phyloP scores from a whole-genome alignment of 2,888 invertebrate genomes.

The Archips xylosteana region DNA sequence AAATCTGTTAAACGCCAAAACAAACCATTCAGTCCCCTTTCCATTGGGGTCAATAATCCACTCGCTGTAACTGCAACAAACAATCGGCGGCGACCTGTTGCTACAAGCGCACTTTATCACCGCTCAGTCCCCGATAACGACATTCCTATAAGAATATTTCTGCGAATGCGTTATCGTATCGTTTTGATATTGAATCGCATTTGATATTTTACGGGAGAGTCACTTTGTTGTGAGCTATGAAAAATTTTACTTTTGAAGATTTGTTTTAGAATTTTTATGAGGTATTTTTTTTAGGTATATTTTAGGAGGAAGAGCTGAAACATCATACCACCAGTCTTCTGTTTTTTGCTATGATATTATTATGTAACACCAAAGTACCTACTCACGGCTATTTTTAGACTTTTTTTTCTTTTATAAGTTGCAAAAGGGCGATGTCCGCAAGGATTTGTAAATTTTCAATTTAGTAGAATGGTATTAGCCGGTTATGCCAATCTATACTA shows the following conservation, averaged over 20 bases:
- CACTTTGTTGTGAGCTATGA: conserved; percentile 10
- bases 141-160: conserved; percentile 42
- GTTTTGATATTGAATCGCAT: conserved; percentile 26
- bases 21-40: conserved; percentile 39
- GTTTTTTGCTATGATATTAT: background rate
- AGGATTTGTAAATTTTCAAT: background rate
- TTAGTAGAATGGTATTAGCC: background rate
- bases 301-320: background rate
- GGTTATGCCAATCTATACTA: background rate
- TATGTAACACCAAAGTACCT: background rate
- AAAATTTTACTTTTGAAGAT: background rate
- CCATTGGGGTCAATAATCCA: conserved; percentile 41
- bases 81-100: conserved; percentile 41
- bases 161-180: conserved; percentile 39
- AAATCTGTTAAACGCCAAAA: conserved; percentile 35
- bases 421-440: background rate
- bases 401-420: background rate
- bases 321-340: background rate
- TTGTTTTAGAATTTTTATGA: background rate
- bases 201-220: conserved; percentile 16
- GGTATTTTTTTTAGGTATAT: background rate
- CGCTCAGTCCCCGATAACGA: conserved; percentile 35
- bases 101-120: conserved; percentile 37
- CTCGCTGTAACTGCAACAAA: conserved; percentile 39
- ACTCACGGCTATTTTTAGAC: background rate